Evolutionary conservation across 2,888 invertebrate species (phyloP).

Genomic region (Platerodrilus igneus): DNA sequence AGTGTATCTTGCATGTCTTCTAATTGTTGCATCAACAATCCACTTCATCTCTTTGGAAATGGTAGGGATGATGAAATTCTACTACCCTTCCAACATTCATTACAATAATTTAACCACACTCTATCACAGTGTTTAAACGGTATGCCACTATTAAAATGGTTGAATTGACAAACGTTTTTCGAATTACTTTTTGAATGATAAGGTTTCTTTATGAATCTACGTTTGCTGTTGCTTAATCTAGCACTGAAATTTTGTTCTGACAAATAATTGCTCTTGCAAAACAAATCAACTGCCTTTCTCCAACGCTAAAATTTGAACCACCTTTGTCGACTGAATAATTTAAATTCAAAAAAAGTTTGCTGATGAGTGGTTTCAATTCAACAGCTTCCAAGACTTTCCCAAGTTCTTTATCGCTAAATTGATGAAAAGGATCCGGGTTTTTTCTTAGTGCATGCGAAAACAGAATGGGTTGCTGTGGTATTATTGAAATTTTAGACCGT

Average conservation of each 20-base stretch:
- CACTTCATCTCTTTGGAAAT: slow-evolving; percentile 53
- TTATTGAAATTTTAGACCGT: too few species aligned
- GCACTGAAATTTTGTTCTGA: slow-evolving; percentile 34
- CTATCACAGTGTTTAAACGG: slow-evolving; percentile 78
- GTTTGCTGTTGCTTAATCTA: slow-evolving; percentile 76
- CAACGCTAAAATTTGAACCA: slow-evolving; percentile 43
- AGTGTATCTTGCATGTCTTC: slow-evolving; percentile 62
- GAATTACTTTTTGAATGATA: slow-evolving; percentile 70
- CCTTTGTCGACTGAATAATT: too few species aligned
- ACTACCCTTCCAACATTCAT: slow-evolving; percentile 71
- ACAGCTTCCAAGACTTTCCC: too few species aligned
- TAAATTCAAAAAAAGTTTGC: too few species aligned
- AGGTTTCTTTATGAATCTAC: slow-evolving; percentile 74
- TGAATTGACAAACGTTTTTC: slow-evolving; percentile 66
- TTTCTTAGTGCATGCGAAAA: too few species aligned
- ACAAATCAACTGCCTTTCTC: slow-evolving; percentile 63
- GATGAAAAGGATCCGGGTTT: too few species aligned
- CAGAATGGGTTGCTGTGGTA: too few species aligned
- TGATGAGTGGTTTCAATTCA: too few species aligned
- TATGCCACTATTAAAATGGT: slow-evolving; percentile 82
- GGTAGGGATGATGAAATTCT: slow-evolving; percentile 72
- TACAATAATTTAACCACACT: slow-evolving; percentile 76
- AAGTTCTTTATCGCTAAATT: too few species aligned
- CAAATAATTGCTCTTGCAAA: slow-evolving; percentile 58
- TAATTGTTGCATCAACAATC: slow-evolving; percentile 71